phyloP scores from a whole-genome alignment of 2,113 vertebrate species.

The Channa argus region DNA sequence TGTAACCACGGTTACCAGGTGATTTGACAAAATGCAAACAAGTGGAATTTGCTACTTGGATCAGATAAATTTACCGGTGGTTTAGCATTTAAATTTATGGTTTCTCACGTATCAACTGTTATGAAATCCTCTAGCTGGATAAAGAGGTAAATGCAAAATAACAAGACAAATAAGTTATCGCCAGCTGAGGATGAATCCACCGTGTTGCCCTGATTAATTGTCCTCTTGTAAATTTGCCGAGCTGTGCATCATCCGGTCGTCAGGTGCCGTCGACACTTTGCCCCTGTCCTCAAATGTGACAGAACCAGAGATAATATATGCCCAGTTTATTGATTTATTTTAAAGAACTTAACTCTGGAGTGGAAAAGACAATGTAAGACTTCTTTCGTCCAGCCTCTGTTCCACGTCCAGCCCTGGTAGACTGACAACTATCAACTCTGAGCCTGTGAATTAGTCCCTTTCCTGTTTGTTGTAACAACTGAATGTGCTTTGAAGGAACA shows the following conservation, averaged over 20 bases:
- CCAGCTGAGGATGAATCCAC: constrained; percentile 6
- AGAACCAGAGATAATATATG: constrained; percentile 38
- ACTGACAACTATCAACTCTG: constrained; percentile 36
- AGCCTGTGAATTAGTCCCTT: constrained; percentile 44
- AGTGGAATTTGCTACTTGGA: too few species aligned
- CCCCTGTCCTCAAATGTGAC: constrained; percentile 38
- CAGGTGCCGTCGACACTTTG: constrained; percentile 46
- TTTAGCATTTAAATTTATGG: neutral
- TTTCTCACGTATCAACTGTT: neutral
- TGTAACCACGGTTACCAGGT: neutral
- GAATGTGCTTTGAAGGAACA: constrained; percentile 11
- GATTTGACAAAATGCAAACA: neutral
- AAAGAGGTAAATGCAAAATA: too few species aligned
- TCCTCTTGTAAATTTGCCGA: constrained; percentile 45
- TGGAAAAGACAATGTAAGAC: too few species aligned
- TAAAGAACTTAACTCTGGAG: constrained; percentile 9
- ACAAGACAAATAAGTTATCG: too few species aligned
- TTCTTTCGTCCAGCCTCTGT: constrained; percentile 27
- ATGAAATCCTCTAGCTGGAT: neutral
- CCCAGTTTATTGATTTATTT: constrained; percentile 32
- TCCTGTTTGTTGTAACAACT: constrained; percentile 22
- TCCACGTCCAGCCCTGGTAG: constrained; percentile 23
- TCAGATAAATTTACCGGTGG: neutral
- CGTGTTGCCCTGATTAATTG: constrained; percentile 15
- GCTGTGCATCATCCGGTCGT: constrained; percentile 31